Evolutionary conservation across 2,797 vertebrate species (phyloP).

Genomic region (Poecilia picta): DNA sequence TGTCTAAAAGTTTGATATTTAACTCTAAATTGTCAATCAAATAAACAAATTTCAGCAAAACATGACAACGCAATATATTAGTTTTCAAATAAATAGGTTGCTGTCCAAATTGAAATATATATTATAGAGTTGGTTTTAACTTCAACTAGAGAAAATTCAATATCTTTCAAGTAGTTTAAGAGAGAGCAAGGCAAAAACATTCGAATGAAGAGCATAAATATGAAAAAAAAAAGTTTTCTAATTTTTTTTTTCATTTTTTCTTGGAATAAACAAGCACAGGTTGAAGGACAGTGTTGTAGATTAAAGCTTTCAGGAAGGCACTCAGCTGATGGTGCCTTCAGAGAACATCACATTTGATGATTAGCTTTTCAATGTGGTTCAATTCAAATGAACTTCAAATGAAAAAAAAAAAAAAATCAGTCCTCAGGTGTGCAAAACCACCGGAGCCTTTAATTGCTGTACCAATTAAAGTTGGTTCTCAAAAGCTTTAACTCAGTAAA

Average conservation of each 20-base stretch:
- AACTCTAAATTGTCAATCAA: constrained; percentile 47
- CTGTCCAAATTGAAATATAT: constrained; percentile 47
- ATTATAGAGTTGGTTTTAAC: constrained; percentile 19
- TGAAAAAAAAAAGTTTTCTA: background rate
- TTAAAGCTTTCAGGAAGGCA: constrained; percentile 24
- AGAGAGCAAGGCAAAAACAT: background rate
- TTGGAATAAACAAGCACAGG: background rate
- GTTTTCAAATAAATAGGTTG: constrained; percentile 60
- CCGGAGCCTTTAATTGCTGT: background rate
- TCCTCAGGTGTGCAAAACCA: background rate
- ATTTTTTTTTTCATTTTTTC: background rate
- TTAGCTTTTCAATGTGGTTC: background rate
- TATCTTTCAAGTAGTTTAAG: constrained; percentile 8
- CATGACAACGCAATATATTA: constrained; percentile 63
- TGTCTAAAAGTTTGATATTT: constrained; percentile 32
- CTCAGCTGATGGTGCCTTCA: constrained; percentile 23
- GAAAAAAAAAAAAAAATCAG: too few relatives aligned
- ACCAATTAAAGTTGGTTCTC: background rate
- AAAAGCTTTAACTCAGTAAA: background rate
- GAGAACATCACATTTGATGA: constrained; percentile 21
- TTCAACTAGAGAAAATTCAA: constrained; percentile 15
- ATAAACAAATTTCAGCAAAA: constrained; percentile 19
- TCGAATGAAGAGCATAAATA: constrained; percentile 10
- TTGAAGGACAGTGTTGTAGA: background rate
- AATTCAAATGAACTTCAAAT: background rate